These are phyloP conservation scores for Eremophila alpestris DNA, from an alignment of 2,797 vertebrate genomes.

Conservation along the genomic window DNA sequence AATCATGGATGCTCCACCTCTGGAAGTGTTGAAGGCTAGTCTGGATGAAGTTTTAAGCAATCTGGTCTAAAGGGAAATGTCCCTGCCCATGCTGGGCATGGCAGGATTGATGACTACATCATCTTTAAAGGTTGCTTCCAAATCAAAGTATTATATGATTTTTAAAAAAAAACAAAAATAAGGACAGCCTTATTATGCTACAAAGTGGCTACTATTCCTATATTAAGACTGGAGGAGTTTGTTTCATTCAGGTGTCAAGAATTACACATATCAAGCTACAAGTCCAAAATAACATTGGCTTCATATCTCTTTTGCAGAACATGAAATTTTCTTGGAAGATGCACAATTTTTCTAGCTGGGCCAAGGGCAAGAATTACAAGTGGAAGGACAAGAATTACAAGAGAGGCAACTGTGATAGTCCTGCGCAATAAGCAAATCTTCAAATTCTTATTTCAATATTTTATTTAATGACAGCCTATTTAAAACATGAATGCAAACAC, in stretches of 20 bases:
- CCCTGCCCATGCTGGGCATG: rapidly evolving
- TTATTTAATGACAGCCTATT: background rate
- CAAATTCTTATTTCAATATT: background rate
- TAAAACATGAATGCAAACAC: background rate
- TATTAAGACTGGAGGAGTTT: rapidly evolving
- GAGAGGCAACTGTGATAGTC: background rate
- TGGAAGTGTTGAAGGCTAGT: background rate
- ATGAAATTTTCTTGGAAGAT: background rate
- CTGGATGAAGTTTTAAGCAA: background rate
- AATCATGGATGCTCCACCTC: rapidly evolving
- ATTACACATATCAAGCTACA: background rate
- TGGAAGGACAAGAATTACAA: background rate
- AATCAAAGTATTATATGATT: background rate
- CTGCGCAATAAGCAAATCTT: background rate
- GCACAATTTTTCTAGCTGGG: background rate
- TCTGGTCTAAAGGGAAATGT: background rate
- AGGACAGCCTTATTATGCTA: background rate
- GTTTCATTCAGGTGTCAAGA: background rate
- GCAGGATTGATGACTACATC: background rate
- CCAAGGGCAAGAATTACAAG: background rate
- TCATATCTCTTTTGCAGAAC: background rate
- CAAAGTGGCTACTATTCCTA: background rate
- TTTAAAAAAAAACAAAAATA: background rate
- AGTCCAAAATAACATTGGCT: background rate
- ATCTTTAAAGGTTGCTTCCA: background rate